A percentile compares a stretch with the other conserved stretches of the same genome.
phyloP scores from a whole-genome alignment of 2,797 vertebrate species.

The Anguilla pacifica region DNA sequence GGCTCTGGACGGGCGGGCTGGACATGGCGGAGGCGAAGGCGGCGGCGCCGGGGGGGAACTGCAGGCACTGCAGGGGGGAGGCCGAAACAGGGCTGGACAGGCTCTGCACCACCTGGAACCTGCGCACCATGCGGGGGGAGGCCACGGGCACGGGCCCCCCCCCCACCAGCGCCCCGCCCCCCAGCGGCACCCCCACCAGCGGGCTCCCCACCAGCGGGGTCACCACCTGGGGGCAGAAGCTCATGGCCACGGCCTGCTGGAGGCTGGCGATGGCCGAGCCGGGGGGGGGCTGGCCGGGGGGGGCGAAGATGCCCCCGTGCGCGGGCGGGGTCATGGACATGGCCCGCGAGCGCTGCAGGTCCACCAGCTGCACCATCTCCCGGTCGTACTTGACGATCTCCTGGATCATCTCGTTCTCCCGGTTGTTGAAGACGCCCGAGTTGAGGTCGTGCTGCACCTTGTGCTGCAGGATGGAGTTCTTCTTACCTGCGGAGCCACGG shows the following conservation, averaged over 20 bases:
- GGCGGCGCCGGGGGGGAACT: constrained; percentile 66
- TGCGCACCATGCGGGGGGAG: constrained; percentile 87
- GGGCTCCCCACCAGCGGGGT: constrained; percentile 84
- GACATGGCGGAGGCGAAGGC: constrained; percentile 67
- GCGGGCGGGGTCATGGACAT: constrained; percentile 79
- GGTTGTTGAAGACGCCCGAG: constrained; percentile 95
- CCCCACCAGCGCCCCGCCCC: constrained; percentile 42
- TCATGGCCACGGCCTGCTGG: constrained; percentile 96
- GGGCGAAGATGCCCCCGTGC: constrained; percentile 81
- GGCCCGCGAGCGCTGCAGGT: constrained; percentile 81
- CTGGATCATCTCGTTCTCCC: constrained; percentile 97
- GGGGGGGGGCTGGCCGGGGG: constrained; percentile 77
- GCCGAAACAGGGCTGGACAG: constrained; percentile 80
- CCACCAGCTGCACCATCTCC: constrained; percentile 95
- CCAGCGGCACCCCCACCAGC: constrained; percentile 86
- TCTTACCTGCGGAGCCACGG: constrained; percentile 79
- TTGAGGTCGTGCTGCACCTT: constrained; percentile 97
- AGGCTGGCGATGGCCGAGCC: constrained; percentile 92
- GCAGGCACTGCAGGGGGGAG: constrained; percentile 80
- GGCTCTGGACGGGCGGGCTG: constrained; percentile 79
- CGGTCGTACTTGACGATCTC: constrained; percentile 98
- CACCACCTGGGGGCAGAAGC: constrained; percentile 94
- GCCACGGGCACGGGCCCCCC: constrained; percentile 64
- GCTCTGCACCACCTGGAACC: constrained; percentile 84
- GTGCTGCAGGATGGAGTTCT: constrained; percentile 95